phyloP scores from a whole-genome alignment of 2,888 invertebrate species.

The Platycnemis pennipes region DNA sequence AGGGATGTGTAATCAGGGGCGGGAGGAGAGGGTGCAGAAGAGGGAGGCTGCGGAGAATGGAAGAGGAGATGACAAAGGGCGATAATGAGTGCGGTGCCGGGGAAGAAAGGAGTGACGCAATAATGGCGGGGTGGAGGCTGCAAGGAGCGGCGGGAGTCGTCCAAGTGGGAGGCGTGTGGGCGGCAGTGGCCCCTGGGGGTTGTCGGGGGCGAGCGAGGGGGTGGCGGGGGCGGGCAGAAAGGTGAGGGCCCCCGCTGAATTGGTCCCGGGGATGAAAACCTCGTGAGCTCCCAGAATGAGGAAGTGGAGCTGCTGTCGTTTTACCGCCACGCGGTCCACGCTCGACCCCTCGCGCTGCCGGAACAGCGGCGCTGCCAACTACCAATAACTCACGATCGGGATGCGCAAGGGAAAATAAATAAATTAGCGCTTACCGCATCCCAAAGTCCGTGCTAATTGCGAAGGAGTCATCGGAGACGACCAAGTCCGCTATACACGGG shows the following conservation, averaged over 20 bases:
- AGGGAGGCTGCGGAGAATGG: not conserved
- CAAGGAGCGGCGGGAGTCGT: not conserved
- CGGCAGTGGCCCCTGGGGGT: not conserved
- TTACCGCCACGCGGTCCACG: not conserved
- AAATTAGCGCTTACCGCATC: not conserved
- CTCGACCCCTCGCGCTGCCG: not conserved
- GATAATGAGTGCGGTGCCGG: not conserved
- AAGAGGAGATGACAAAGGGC: not conserved
- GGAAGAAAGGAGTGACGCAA: not conserved
- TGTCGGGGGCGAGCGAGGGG: not conserved
- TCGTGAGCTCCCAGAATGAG: constrained; percentile 15
- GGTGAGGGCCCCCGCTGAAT: not conserved
- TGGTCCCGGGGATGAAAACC: not conserved
- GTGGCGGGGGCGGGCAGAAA: not conserved
- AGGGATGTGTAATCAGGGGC: not conserved
- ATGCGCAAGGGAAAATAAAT: not conserved
- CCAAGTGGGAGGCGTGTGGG: not conserved
- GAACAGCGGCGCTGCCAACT: not conserved
- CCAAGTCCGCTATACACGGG: too few species aligned
- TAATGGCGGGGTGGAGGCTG: not conserved
- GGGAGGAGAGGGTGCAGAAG: not conserved
- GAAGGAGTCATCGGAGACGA: not conserved
- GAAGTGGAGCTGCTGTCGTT: not conserved
- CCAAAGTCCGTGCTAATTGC: not conserved
- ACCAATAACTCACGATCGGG: not conserved